These are phyloP conservation scores for Serripes groenlandicus DNA, from an alignment of 2,888 invertebrate genomes.

Conservation along the genomic window DNA sequence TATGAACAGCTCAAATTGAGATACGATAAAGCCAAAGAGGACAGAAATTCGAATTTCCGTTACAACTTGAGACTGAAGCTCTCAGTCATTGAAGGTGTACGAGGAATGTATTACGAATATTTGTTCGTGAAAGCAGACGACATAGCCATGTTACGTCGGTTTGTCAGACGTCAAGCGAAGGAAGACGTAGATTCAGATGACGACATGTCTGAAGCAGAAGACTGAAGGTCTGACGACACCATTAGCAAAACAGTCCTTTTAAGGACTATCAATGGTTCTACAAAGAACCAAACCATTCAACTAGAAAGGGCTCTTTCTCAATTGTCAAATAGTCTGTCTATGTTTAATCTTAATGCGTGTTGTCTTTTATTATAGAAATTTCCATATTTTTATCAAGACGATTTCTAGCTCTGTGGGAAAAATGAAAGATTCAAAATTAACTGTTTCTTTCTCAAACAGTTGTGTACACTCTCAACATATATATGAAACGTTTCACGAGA, in stretches of 20 bases:
- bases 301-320: not conserved
- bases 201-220: not conserved
- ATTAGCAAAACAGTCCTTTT: constrained; percentile 10
- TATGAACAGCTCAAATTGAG: constrained; percentile 7
- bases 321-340: too few relatives aligned
- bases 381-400: too few relatives aligned
- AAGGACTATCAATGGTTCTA: constrained; percentile 7
- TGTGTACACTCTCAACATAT: too few relatives aligned
- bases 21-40: constrained; percentile 6
- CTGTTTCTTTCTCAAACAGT: too few relatives aligned
- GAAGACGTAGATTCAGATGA: not conserved
- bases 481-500: too few relatives aligned
- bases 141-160: constrained; percentile 4
- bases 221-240: not conserved
- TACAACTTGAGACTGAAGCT: constrained; percentile 18
- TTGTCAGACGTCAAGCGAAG: constrained; percentile 1
- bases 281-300: not conserved
- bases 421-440: too few relatives aligned
- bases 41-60: not conserved
- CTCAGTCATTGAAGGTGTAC: constrained; percentile 2
- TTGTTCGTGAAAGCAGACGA: constrained; percentile 18
- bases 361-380: too few relatives aligned
- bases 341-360: too few relatives aligned
- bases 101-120: constrained; percentile 15
- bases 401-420: too few relatives aligned